Conservation (phyloP, 2,888 invertebrate species). For the Synanthedon vespiformis region DNA sequence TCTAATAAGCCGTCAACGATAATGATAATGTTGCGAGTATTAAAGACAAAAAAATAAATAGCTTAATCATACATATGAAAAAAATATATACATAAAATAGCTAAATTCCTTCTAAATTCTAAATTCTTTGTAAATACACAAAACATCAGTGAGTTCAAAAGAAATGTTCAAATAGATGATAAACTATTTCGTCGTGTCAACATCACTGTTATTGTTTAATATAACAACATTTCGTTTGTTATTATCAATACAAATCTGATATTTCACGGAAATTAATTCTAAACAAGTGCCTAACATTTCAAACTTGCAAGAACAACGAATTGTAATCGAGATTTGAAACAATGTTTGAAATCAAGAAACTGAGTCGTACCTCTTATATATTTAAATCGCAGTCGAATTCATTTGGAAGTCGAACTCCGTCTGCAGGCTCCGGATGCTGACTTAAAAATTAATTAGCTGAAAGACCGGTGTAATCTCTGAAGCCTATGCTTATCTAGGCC, state of each 20-base stretch:
- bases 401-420: constrained; percentile 45
- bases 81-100: no score
- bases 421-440: constrained; percentile 45
- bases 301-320: constrained; percentile 18
- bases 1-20: no score
- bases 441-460: constrained; percentile 71
- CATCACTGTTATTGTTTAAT: no score
- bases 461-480: constrained; percentile 65
- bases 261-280: constrained; percentile 24
- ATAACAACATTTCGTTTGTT: no score
- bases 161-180: no score
- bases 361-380: constrained; percentile 22
- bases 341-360: constrained; percentile 30
- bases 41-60: no score
- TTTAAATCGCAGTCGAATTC: constrained; percentile 53
- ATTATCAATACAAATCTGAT: constrained; percentile 6
- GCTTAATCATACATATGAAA: no score
- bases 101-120: no score
- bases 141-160: no score
- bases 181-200: no score
- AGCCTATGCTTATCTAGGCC: constrained; percentile 41
- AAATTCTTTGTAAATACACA: no score
- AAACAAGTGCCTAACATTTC: constrained; percentile 19
- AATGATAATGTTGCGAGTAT: no score
- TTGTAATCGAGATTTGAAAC: constrained; percentile 29